Evolutionary conservation across 2,888 invertebrate genomes (phyloP).

Genomic region (Euzophera pinguis): DNA sequence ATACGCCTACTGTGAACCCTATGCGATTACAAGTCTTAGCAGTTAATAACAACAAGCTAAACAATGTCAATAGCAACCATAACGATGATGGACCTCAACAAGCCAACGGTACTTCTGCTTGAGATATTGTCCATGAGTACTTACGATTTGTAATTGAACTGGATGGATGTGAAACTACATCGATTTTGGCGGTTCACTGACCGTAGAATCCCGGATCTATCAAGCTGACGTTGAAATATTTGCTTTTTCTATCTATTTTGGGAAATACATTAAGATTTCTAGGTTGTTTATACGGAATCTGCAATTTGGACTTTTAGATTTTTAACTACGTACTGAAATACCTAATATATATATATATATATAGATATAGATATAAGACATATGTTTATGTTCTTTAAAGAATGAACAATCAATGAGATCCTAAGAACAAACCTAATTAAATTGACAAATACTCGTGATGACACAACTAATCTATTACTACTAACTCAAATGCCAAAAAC

Average conservation of each 20-base stretch:
- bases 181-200: slow-evolving; percentile 29
- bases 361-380: too few relatives aligned
- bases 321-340: neutral
- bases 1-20: too few relatives aligned
- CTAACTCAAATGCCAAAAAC: too few relatives aligned
- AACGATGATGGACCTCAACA: slow-evolving; percentile 44
- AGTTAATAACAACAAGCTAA: slow-evolving; percentile 22
- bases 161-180: slow-evolving; percentile 19
- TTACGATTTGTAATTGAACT: slow-evolving; percentile 29
- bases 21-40: neutral
- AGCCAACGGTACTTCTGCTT: slow-evolving; percentile 50
- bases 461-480: too few relatives aligned
- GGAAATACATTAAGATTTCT: neutral
- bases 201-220: slow-evolving; percentile 33
- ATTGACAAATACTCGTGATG: too few relatives aligned
- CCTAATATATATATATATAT: too few relatives aligned
- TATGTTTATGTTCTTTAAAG: too few relatives aligned
- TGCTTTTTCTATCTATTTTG: slow-evolving; percentile 1
- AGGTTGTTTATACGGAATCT: neutral
- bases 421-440: too few relatives aligned
- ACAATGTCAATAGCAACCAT: slow-evolving; percentile 44
- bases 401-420: too few relatives aligned
- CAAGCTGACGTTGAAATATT: slow-evolving; percentile 1
- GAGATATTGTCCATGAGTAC: slow-evolving; percentile 36
- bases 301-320: neutral